Conservation (phyloP, 1,140 invertebrate genomes). For the Drosophila melanica region DNA sequence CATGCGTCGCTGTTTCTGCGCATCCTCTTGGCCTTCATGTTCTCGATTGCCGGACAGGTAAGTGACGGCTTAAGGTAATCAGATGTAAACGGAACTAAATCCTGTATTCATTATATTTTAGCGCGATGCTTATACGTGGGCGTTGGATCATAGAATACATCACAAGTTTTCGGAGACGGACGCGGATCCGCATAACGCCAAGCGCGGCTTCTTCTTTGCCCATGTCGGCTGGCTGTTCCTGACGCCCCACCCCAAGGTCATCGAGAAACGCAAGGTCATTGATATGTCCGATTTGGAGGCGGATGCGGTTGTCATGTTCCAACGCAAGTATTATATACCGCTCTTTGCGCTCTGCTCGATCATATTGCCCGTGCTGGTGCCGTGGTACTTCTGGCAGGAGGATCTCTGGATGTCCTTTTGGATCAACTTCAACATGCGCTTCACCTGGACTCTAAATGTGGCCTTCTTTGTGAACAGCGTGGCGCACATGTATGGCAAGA, state of each 20-base stretch:
- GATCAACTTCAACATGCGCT: constrained; percentile 92
- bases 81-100: background rate
- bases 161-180: constrained; percentile 93
- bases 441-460: constrained; percentile 92
- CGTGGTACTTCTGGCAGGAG: constrained; percentile 94
- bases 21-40: constrained; percentile 88
- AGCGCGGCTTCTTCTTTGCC: constrained; percentile 92
- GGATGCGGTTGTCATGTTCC: constrained; percentile 94
- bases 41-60: constrained; percentile 89
- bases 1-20: constrained; percentile 91
- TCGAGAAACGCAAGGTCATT: constrained; percentile 90
- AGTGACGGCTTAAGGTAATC: background rate
- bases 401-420: constrained; percentile 91
- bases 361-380: constrained; percentile 90
- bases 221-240: constrained; percentile 92
- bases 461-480: constrained; percentile 97
- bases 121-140: constrained; percentile 91
- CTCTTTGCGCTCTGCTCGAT: constrained; percentile 92
- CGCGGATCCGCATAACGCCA: constrained; percentile 92
- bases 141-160: constrained; percentile 92
- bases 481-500: constrained; percentile 94
- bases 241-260: constrained; percentile 91
- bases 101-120: constrained; percentile 64
- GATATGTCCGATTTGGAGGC: constrained; percentile 92
- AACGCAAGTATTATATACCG: constrained; percentile 90